Base-by-base conservation (phyloP, 2,888 invertebrate genomes). In the Gasteruption jaculator region DNA sequence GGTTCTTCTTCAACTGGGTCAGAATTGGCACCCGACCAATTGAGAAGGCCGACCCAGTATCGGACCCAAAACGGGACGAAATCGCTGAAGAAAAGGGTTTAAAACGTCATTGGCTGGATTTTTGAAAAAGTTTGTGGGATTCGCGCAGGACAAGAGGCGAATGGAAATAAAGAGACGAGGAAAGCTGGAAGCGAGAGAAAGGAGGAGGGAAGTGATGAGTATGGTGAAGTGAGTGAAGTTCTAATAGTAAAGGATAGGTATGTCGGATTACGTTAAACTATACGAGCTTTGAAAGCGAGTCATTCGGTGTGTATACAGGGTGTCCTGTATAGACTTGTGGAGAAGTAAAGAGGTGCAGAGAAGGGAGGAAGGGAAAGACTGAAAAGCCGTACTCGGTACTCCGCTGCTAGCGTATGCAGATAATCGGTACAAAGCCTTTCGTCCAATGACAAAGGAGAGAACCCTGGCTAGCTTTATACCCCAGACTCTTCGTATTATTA, bases 341-440 rank as follows among this genome's bases (percentile, higher is more conserved):
- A 25, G 38, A 39, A 29, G n/a, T n/a, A n/a, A n/a, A n/a, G n/a
- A n/a, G n/a, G n/a, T n/a, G n/a, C n/a, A n/a, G 14, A n/a, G 38
- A 15, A 29, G 37, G 36, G 41, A 35, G 25, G n/a, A 32, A 43
- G 49, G 40, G 54, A 38, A 43, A 35, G 46, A 44, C 48, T 56
- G 60, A 58, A 61, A 61, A 61, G 62, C 61, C 53, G 47, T 52
- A 46, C 51, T 50, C 52, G 54, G 48, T n/a, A n/a, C n/a, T n/a
- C n/a, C n/a, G n/a, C n/a, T 42, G 45, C 51, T 52, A 52, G 53
- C 54, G 56, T 58, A 63, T 62, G 61, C 60, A 60, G 63, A 62
- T 63, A 63, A 65, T 63, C 63, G 58, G 61, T 58, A 63, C 63
- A 63, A 65, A 63, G 63, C 61, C 60, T 61, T 60, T 61, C 60